A percentile compares a stretch with the other conserved stretches of the same genome.
These are phyloP conservation scores for Drosophila stalkeri DNA, from an alignment of 2,888 invertebrate species.

Conservation along the genomic window DNA sequence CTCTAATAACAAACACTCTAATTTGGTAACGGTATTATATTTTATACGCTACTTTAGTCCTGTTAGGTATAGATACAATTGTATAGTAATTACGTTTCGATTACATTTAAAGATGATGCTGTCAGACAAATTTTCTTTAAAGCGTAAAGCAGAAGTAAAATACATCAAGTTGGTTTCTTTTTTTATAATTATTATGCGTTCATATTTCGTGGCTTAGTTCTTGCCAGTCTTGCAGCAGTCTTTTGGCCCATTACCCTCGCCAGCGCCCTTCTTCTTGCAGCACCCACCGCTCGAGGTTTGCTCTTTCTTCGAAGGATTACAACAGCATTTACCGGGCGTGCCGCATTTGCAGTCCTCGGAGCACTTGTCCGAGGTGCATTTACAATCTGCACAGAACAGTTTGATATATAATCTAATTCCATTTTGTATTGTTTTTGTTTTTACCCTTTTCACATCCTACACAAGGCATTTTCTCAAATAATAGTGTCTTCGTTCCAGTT, in stretches of 20 bases:
- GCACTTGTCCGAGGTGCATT: slow-evolving; percentile 82
- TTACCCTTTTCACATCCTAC: slow-evolving; percentile 75
- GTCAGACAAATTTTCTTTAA: slow-evolving; percentile 42
- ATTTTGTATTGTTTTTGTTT: slow-evolving; percentile 7
- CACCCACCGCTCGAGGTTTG: slow-evolving; percentile 26
- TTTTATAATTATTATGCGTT: slow-evolving; percentile 14
- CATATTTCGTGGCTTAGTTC: not conserved
- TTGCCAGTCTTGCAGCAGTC: slow-evolving; percentile 42
- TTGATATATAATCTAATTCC: not conserved
- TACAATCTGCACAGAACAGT: slow-evolving; percentile 72
- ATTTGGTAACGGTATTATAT: slow-evolving; percentile 72
- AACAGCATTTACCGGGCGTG: slow-evolving; percentile 57
- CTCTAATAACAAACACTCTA: slow-evolving; percentile 38
- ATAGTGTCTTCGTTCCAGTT: not conserved
- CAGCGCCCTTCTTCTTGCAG: slow-evolving; percentile 21
- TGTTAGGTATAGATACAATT: slow-evolving; percentile 42
- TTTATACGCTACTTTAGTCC: slow-evolving; percentile 27
- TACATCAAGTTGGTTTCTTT: slow-evolving; percentile 33
- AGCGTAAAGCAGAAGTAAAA: slow-evolving; percentile 38
- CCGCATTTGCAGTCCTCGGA: slow-evolving; percentile 81
- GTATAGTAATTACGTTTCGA: slow-evolving; percentile 48
- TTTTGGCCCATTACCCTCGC: slow-evolving; percentile 9
- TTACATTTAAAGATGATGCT: slow-evolving; percentile 51
- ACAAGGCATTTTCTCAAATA: slow-evolving; percentile 71
- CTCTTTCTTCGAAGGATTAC: slow-evolving; percentile 29